Base-by-base conservation (phyloP, 2,113 vertebrate species). In the Hydrolagus affinis region DNA sequence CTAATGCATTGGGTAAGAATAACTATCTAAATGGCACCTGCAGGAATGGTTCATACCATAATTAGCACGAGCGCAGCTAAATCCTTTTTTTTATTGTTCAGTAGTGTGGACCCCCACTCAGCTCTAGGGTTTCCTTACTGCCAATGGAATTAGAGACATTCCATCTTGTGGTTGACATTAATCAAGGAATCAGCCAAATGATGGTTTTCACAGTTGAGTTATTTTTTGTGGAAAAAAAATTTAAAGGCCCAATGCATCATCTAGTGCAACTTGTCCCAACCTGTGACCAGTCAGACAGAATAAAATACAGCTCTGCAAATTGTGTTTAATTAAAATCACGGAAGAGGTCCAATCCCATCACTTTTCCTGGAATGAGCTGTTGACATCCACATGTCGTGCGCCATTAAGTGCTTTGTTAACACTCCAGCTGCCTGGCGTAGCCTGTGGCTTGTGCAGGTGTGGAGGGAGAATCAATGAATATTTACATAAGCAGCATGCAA, bases 381-480 rank as follows among this genome's bases (percentile, higher is more conserved):
- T 56, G 73, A 44, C 8, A 56, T 75, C 8, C 32, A 75, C 32
- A 75, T 56, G 15, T 57, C 32, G 21, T 57, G 19, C 11, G 32
- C 11, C 73, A 75, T n/a, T 75, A 3, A 3, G 30, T 75, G 32
- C 56, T 75, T 21, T 75, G 32, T 57, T 75, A 75, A 32, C 21
- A 75, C 32, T 75, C 2, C 32, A 75, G 73, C 73, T 75, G 73
- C n/a, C 73, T 56, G 19, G 56, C 32, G 21, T 75, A 57, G 73
- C 73, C 73, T 75, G 73, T 75, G 73, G 73, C 32, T 75, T 8
- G 56, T 15, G 73, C 73, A 75, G 73, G 73, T 75, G 73, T 75
- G 73, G 17, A 75, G 73, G 19, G 30, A 75, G 73, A 75, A 57
- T 19, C 32, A 75, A 30, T 75, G 73, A 75, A 75, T 56, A 75